Base-by-base conservation (phyloP, 2,888 invertebrate genomes). In the Epinotia ramella region DNA sequence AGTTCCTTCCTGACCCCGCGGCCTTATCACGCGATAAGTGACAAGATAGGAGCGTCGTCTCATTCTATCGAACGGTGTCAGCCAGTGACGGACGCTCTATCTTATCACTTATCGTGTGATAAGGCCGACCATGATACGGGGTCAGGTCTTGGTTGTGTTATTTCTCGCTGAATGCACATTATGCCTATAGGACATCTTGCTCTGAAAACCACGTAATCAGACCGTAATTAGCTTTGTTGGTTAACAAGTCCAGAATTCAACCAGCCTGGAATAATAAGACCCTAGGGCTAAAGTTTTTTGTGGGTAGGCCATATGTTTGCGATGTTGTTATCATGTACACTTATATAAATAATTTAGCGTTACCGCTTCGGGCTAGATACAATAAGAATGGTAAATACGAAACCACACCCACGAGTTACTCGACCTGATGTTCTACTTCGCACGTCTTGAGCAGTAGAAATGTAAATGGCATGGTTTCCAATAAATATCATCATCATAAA, bases 211-310 rank as follows among this genome's bases (percentile, higher is more conserved):
- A 65, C 65, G 28, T 28, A 20, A 65, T 65, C 49, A 20, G 24
- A 49, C 49, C 46, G 49, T 67, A 71, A 76, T 76, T 72, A 72
- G n/a, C 18, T 62, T 76, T 67, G 72, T 76, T 76, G 67, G 62
- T 72, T 66, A 76, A 76, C 66, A 56, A 72, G 66, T 67, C 53
- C 40, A 74, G 64, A 71, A 53, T 62, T 44, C 28, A 65, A 65
- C 66, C 78, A 74, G 62, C 77, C 79, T 76, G 77, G 68, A 33
- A 79, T 79, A 78, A 80, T 78, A 82, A 84, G 81, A 65, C 76
- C 78, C 79, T 79, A 65, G 81, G 76, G 81, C 81, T 12, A 56
- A 73, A 44, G 57, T 79, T 83, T 82, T 82, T 81, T 83, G 83
- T 73, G 77, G 78, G 76, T 73, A 77, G 49, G 77, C 81, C 83